A percentile compares a stretch with the other conserved stretches of the same genome.
Conservation (phyloP, 1,140 invertebrate genomes). For the Bursaphelenchus mucronatus region DNA sequence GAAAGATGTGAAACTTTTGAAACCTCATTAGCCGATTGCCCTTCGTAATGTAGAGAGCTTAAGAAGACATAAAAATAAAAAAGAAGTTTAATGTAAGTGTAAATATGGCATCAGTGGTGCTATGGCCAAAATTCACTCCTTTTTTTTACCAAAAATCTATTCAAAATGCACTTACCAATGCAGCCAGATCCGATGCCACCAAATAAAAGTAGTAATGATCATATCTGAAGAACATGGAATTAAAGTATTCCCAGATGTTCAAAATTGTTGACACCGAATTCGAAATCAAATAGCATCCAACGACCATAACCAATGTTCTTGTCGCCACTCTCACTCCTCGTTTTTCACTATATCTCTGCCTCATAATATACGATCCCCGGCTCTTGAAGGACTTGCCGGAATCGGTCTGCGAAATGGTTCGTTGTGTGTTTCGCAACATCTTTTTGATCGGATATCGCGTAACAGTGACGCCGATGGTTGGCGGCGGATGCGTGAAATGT, state of each 20-base stretch:
- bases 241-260: conserved; percentile 57
- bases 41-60: no score
- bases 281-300: conserved; percentile 49
- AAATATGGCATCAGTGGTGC: no score
- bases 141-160: not conserved
- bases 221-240: conserved; percentile 43
- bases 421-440: not conserved
- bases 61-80: not conserved
- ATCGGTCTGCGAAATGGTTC: not conserved
- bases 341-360: conserved; percentile 42
- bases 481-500: not conserved
- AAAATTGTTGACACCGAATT: conserved; percentile 50
- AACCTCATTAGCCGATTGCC: no score
- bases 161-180: conserved; percentile 37
- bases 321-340: conserved; percentile 50
- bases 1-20: no score
- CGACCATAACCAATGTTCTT: conserved; percentile 49
- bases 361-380: no score
- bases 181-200: conserved; percentile 47
- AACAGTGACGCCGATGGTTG: not conserved
- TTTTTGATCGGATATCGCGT: not conserved
- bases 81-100: no score
- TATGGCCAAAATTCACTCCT: no score
- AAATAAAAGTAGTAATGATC: conserved; percentile 48
- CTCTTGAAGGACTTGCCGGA: conserved; percentile 28